Percentiles rank a stretch among this genome's conserved stretches.
phyloP scores from a whole-genome alignment of 1,140 invertebrate genomes.

The Wasmannia auropunctata region DNA sequence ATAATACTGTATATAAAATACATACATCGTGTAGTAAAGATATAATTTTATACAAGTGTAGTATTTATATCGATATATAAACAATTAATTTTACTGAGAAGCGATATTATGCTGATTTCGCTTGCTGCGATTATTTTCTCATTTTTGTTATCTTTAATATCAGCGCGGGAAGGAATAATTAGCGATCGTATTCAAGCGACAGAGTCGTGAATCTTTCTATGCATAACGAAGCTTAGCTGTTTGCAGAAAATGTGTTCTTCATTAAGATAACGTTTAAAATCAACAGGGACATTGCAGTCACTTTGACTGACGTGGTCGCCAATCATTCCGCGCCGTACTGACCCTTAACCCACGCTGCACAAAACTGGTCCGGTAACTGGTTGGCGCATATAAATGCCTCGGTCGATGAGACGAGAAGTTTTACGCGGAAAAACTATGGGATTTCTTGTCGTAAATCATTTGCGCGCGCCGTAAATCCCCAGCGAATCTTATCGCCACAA shows the following conservation, averaged over 20 bases:
- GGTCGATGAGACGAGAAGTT: not conserved
- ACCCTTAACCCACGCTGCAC: conserved; percentile 20
- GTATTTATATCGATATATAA: too few relatives aligned
- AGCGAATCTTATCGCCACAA: not conserved
- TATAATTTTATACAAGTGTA: not conserved
- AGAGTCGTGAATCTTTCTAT: not conserved
- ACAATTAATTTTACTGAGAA: not conserved
- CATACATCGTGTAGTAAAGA: too few relatives aligned
- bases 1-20: not conserved
- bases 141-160: not conserved
- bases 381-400: conserved; percentile 12
- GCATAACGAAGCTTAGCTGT: not conserved
- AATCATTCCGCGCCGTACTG: conserved; percentile 11
- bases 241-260: not conserved
- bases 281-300: not conserved
- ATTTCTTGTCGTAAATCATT: conserved; percentile 11
- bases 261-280: conserved; percentile 22
- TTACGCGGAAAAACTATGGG: not conserved
- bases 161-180: not conserved
- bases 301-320: not conserved
- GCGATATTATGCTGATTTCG: not conserved
- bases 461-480: not conserved
- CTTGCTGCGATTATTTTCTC: conserved; percentile 1
- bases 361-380: conserved; percentile 29
- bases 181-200: conserved; percentile 2